Base-by-base conservation (phyloP, 2,888 invertebrate species). In the Trypoxylon attenuatum region DNA sequence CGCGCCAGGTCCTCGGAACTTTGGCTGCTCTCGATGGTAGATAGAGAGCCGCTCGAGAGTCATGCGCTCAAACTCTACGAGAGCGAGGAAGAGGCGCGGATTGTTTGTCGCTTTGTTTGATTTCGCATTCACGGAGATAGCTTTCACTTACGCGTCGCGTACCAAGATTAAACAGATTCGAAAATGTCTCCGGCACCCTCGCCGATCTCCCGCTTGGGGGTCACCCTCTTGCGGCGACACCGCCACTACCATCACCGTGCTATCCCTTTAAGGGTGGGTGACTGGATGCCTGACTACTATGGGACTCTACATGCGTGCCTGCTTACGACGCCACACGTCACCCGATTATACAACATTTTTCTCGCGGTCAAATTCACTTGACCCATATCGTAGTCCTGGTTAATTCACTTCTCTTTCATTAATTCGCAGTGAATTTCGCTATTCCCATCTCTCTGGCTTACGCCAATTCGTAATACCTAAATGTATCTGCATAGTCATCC, bases 71-170 rank as follows among this genome's bases (percentile, higher is more conserved):
- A 51, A 16, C 19, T 42, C 25, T 39, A 23, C 18, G 50, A 46
- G 25, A 21, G 39, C 27, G 46, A 55, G 46, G 15, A 42, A 53
- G 59, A 55, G 38, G 51, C 18, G 19, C 65, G 67, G 80, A 84
- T 84, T 86, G 84, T 85, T 86, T 84, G 84, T 85, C 83, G 82
- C 85, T 87, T 87, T 86, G 86, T 86, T 87, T 85, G 85, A 85
- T 85, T 85, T 82, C 70, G 74, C 78, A 85, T 85, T 86, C 84
- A 84, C 79, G 78, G 80, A 84, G 85, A 87, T 86, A 85, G 84
- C 87, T 85, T 86, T 87, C 84, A 87, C 83, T 86, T 84, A 86
- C 82, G 79, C 82, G 79, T 77, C 78, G 75, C 80, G 78, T 73
- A 80, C 84, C 82, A 80, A 86, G 85, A 86, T 87, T 87, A 87